Evolutionary conservation across 2,113 vertebrate genomes (phyloP).

Genomic region (Fukomys damarensis): DNA sequence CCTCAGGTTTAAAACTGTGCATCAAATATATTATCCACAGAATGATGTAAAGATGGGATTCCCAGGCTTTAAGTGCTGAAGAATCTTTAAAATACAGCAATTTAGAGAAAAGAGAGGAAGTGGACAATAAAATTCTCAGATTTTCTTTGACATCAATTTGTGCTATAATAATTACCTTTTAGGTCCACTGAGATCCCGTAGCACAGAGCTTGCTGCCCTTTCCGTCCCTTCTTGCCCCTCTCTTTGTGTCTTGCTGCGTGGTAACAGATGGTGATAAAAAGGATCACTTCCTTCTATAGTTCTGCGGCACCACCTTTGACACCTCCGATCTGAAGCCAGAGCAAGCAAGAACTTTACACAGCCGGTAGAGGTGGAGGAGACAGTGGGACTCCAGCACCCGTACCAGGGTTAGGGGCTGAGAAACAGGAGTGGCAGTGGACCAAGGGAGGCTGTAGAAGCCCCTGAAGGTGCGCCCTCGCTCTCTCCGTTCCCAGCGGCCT

Average conservation of each 20-base stretch:
- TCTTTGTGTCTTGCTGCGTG: not conserved
- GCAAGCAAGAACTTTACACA: not conserved
- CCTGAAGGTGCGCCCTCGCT: not conserved
- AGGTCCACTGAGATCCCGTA: not conserved
- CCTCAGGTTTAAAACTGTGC: not conserved
- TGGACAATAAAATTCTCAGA: not conserved
- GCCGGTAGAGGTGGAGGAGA: not conserved
- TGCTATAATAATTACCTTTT: not conserved
- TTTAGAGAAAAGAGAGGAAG: not conserved
- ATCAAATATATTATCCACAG: conserved; percentile 4
- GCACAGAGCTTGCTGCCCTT: not conserved
- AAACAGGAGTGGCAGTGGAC: not conserved
- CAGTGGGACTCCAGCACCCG: not conserved
- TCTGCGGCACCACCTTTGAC: not conserved
- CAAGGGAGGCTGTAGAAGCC: not conserved
- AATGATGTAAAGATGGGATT: conserved; percentile 1
- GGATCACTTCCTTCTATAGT: not conserved
- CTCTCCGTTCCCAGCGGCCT: not conserved
- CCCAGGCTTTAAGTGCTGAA: not conserved
- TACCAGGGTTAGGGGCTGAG: not conserved
- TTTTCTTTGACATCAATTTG: not conserved
- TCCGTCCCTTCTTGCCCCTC: not conserved
- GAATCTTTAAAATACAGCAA: not conserved
- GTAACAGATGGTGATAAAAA: not conserved
- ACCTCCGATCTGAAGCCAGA: not conserved